These are phyloP conservation scores for Tetramorium parvispinum DNA, from an alignment of 1,140 invertebrate species.

Conservation along the genomic window DNA sequence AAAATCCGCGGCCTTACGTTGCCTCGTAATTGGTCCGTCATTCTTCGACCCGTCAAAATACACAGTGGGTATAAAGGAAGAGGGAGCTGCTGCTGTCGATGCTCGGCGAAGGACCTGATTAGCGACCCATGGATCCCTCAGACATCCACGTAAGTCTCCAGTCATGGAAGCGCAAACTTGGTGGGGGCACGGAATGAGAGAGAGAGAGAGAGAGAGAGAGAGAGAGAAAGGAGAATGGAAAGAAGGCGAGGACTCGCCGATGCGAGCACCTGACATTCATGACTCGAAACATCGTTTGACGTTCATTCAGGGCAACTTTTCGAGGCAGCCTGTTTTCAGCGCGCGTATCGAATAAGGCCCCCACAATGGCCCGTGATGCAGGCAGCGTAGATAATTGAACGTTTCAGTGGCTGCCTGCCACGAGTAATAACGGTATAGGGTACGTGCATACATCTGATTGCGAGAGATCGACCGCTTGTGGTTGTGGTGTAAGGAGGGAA, in stretches of 20 bases:
- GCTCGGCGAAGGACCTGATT: constrained; percentile 67
- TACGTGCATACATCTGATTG: constrained; percentile 66
- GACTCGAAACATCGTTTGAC: constrained; percentile 75
- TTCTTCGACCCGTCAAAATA: constrained; percentile 76
- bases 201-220: neutral
- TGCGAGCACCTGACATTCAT: constrained; percentile 53
- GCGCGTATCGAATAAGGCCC: constrained; percentile 64
- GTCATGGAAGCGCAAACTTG: constrained; percentile 32
- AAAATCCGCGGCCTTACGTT: constrained; percentile 56
- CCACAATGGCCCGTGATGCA: constrained; percentile 78
- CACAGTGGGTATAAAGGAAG: constrained; percentile 45
- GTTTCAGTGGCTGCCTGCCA: constrained; percentile 80
- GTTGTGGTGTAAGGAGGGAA: neutral
- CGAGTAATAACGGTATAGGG: constrained; percentile 73
- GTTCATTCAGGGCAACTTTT: constrained; percentile 79
- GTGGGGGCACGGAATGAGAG: neutral
- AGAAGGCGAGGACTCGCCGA: constrained; percentile 33
- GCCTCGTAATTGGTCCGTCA: constrained; percentile 76
- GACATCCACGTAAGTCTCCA: constrained; percentile 45
- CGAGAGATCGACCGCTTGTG: constrained; percentile 54
- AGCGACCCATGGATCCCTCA: constrained; percentile 68
- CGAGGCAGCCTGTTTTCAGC: constrained; percentile 79
- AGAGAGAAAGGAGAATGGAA: neutral
- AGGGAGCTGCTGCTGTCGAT: constrained; percentile 50
- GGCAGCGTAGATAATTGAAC: constrained; percentile 81